Evolutionary conservation across 2,113 vertebrate genomes (phyloP).

Genomic region (Telmatochromis sp.): DNA sequence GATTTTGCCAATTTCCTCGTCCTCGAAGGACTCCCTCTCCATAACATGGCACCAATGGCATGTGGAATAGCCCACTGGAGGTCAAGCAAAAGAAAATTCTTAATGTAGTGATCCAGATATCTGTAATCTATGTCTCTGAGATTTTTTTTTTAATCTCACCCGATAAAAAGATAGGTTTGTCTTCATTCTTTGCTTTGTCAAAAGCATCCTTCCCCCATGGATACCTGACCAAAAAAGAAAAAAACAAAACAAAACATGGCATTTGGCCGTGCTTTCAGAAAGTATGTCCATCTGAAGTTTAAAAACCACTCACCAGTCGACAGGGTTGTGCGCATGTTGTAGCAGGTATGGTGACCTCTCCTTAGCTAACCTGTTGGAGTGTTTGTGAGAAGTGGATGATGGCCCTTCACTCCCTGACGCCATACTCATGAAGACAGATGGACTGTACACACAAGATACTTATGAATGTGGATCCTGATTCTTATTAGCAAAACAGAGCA

Average conservation of each 20-base stretch:
- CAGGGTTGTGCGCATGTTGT: slow-evolving; percentile 91
- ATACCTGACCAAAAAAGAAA: slow-evolving; percentile 67
- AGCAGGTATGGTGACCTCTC: slow-evolving; percentile 89
- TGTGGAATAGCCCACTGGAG: slow-evolving; percentile 89
- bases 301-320: slow-evolving; percentile 81
- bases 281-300: neutral
- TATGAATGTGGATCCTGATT: neutral
- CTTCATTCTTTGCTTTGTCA: slow-evolving; percentile 83
- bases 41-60: slow-evolving; percentile 98
- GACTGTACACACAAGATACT: slow-evolving; percentile 42
- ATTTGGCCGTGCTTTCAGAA: neutral
- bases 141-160: slow-evolving; percentile 62
- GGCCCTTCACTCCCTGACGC: slow-evolving; percentile 67
- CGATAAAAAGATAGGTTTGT: slow-evolving; percentile 91
- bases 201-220: slow-evolving; percentile 93
- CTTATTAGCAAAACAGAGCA: neutral
- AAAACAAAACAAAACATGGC: neutral
- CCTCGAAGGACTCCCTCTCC: slow-evolving; percentile 91
- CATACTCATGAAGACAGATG: slow-evolving; percentile 66
- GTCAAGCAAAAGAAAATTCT: neutral
- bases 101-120: neutral
- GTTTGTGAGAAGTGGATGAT: neutral
- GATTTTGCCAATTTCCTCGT: slow-evolving; percentile 80
- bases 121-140: rapidly evolving
- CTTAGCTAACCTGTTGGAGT: slow-evolving; percentile 77